Base-by-base conservation (phyloP, 2,797 vertebrate genomes). In the Sternotherus odoratus region DNA sequence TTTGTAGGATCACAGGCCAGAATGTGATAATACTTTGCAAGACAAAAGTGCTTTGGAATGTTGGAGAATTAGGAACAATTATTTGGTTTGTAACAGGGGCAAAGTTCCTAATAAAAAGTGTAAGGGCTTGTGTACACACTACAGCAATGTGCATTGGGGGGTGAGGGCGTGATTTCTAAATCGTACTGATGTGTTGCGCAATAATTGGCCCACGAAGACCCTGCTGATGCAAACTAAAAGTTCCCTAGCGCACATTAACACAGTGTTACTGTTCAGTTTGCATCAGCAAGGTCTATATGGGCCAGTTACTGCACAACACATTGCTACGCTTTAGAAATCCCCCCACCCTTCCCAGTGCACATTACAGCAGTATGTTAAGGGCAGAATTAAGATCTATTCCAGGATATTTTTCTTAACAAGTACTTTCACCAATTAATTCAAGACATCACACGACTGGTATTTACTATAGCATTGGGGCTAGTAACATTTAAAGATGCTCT, bases 271-370 rank as follows among this genome's bases (percentile, higher is more conserved):
- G 63, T 69, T 69, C 36, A 39, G 36, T 69, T 39, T 69, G n/a
- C 19, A 39, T 19, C 63, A 36, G n/a, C 63, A 69, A n/a, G 16
- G 36, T 39, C 21, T 69, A 21, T 10, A 39, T 69, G n/a, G n/a
- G 21, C 36, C 63, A 39, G 21, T 69, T 69, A 21, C 9, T 39
- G n/a, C n/a, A 69, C 5, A 11, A 39, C n/a, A 69, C 10, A 39
- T 23, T 5, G 5, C 19, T 39, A 39, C 2, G 9, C 36, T 69
- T 69, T 69, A 39, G 63, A 69, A 36, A 69, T 39, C 63, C 10
- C 1, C 8, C 63, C 8, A 4, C 3, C 8, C 33, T 12, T 26
- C 17, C 2, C n/a, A 36, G n/a, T 39, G n/a, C n/a, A 69, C n/a
- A 39, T 39, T 23, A 9, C 21, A 23, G 21, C n/a, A 23, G 16